Evolutionary conservation across 2,888 invertebrate genomes (phyloP), one percentile per base, ranked within the genome.

Genomic region (Lycaena phlaeas): DNA sequence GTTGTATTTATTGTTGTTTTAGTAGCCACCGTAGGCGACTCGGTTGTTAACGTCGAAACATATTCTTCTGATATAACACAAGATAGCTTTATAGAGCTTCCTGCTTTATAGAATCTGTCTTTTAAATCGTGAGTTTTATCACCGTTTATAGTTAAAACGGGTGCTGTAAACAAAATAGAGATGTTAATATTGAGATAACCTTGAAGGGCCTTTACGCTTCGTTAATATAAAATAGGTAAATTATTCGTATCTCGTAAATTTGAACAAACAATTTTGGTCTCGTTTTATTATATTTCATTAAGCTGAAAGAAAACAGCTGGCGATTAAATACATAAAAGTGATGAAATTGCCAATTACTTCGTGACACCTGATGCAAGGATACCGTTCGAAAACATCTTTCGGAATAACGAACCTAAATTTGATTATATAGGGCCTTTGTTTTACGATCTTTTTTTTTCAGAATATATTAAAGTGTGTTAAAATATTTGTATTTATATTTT

Each of bases 31-130:
- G 72, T 67, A 25, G 73, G 59, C 11, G 60, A 48, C 55, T 72
- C 73, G 4, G 67, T 70, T 2, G 73, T 57, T 42, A 76, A 52
- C 14, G 69, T 63, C 29, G 62, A 51, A 30, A 71, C 55, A 44
- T 68, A 82, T 43, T 79, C 74, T 40, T 81, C 81, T 59, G 82
- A 77, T 76, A 84, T 78, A 61, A 76, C 68, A 56, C 90, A 90
- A 22, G 88, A 87, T 47, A 92, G 77, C 67, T 91, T 90, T 53
- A 92, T 90, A 41, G 89, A 87, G 66, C 91, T 91, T 52, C 92
- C 92, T 18, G 90, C 87, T 75, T 92, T 91, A 69, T 90, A 91
- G 67, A 90, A 91, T 56, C 89, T 87, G 68, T 91, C 91, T 55
- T 87, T 87, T 39, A 91, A 85, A 64, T 89, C 89, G 56, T 90